Evolutionary conservation across 2,797 vertebrate species (phyloP).

Genomic region (Characodon lateralis): DNA sequence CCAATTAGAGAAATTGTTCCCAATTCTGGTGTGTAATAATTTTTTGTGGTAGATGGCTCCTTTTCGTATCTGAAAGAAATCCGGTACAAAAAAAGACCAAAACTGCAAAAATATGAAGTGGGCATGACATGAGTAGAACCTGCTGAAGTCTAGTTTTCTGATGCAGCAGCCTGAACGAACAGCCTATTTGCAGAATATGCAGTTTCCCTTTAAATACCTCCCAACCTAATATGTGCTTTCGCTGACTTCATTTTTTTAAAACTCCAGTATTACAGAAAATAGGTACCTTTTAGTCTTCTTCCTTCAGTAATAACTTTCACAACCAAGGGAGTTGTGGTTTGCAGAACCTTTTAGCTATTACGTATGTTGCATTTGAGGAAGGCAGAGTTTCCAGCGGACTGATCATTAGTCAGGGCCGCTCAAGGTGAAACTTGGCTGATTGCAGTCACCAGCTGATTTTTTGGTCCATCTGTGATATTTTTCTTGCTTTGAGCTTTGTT

Average conservation of each 20-base stretch:
- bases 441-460: neutral
- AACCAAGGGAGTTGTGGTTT: too few species aligned
- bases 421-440: neutral
- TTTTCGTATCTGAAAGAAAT: neutral
- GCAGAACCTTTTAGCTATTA: too few species aligned
- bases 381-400: too few species aligned
- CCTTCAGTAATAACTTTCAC: too few species aligned
- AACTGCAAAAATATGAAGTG: slow-evolving; percentile 4
- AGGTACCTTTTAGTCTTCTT: too few species aligned
- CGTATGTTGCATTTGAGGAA: too few species aligned
- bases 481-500: neutral
- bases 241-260: too few species aligned
- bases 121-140: neutral
- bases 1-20: slow-evolving; percentile 11
- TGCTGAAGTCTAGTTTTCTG: neutral
- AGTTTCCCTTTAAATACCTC: neutral
- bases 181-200: neutral
- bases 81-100: neutral
- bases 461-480: too few species aligned
- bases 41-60: slow-evolving; percentile 3
- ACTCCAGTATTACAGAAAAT: too few species aligned
- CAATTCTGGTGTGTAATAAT: neutral
- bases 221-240: too few species aligned
- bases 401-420: too few species aligned
- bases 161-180: neutral